A percentile compares a stretch with the other conserved stretches of the same genome.
Evolutionary conservation across 2,113 vertebrate genomes (phyloP).

Genomic region (Ranitomeya variabilis): DNA sequence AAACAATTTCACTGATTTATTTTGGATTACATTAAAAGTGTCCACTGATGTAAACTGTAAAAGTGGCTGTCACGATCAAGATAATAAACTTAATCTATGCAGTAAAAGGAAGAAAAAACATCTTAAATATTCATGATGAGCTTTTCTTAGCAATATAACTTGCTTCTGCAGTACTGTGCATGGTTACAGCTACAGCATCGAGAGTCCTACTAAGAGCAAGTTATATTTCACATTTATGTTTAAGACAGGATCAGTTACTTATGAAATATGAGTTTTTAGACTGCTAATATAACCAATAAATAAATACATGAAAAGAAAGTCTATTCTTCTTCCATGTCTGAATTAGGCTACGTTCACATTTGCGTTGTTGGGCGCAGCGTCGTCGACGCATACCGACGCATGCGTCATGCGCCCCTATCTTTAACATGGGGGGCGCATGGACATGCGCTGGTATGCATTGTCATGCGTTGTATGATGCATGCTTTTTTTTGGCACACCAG

Average conservation of each 20-base stretch:
- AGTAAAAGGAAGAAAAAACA: constrained; percentile 18
- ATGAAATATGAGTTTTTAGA: neutral
- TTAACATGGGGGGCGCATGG: too few species aligned
- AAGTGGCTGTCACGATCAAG: constrained; percentile 10
- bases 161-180: neutral
- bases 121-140: neutral
- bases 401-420: too few species aligned
- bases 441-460: too few species aligned
- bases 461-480: too few species aligned
- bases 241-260: too few species aligned
- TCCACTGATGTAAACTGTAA: constrained; percentile 16
- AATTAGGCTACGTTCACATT: too few species aligned
- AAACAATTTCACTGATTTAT: constrained; percentile 38
- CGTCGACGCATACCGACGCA: too few species aligned
- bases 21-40: constrained; percentile 31
- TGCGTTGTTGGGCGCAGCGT: too few species aligned
- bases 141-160: constrained; percentile 8
- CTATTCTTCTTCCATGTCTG: neutral
- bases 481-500: too few species aligned
- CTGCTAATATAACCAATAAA: neutral
- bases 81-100: constrained; percentile 19
- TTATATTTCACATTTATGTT: too few species aligned
- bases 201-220: neutral
- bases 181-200: neutral
- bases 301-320: neutral